Percentiles rank a stretch among this genome's conserved stretches.
Conservation (phyloP, 2,113 vertebrate species). For the Marmota monax region DNA sequence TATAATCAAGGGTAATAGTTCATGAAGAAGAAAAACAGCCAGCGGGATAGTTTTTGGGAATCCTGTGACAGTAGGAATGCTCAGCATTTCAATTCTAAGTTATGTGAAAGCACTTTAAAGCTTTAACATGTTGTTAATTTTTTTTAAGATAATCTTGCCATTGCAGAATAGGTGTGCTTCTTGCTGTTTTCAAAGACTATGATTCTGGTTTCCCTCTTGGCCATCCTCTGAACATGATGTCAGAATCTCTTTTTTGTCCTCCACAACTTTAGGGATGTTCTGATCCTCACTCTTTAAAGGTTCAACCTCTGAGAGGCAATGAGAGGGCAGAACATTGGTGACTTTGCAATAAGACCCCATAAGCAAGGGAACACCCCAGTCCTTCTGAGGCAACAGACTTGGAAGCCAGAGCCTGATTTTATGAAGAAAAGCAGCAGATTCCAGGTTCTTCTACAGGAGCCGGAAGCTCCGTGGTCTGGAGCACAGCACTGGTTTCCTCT, state of each 20-base stretch:
- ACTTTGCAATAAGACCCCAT: neutral
- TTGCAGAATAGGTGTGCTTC: neutral
- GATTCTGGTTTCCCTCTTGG: neutral
- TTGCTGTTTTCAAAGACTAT: neutral
- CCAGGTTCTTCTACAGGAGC: neutral
- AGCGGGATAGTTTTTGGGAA: neutral
- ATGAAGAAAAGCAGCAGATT: neutral
- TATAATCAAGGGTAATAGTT: neutral
- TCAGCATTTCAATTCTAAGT: neutral
- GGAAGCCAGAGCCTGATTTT: neutral
- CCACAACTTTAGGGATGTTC: neutral
- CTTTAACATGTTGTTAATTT: neutral
- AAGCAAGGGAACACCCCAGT: neutral
- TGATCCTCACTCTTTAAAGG: constrained; percentile 5
- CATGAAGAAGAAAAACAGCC: neutral
- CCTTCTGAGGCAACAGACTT: neutral
- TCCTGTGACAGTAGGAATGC: neutral
- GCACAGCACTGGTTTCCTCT: neutral
- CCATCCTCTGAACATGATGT: neutral
- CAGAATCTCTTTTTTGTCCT: neutral
- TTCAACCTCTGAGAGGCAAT: neutral
- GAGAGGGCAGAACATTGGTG: neutral
- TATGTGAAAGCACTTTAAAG: constrained; percentile 4
- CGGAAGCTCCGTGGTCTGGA: neutral
- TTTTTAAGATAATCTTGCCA: neutral